A percentile compares a stretch with the other conserved stretches of the same genome.
Conservation (phyloP, 1,140 invertebrate species). For the Drosophila punjabiensis region DNA sequence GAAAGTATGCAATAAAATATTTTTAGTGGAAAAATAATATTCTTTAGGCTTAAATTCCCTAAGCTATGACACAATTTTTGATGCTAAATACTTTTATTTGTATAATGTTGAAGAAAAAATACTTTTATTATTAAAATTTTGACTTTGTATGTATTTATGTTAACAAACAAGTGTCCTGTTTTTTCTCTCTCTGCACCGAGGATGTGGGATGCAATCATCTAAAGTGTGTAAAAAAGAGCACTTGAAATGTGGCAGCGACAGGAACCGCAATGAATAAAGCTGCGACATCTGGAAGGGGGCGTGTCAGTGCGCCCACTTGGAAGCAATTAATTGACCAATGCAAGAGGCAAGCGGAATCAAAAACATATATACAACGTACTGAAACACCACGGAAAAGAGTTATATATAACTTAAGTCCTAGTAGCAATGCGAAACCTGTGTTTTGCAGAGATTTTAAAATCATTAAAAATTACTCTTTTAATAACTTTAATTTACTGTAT, state of each 20-base stretch:
- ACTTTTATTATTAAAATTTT: too few relatives aligned
- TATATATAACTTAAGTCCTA: not conserved
- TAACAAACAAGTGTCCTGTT: not conserved
- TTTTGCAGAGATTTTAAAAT: too few relatives aligned
- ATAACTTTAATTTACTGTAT: conserved; percentile 31
- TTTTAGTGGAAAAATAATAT: too few relatives aligned
- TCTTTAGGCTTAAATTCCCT: too few relatives aligned
- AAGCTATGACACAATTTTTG: too few relatives aligned
- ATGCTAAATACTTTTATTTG: too few relatives aligned
- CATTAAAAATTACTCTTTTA: not conserved
- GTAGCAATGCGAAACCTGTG: not conserved
- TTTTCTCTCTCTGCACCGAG: not conserved
- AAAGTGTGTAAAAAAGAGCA: conserved; percentile 56
- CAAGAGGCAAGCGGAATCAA: conserved; percentile 1
- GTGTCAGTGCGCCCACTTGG: conserved; percentile 46
- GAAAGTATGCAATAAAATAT: too few relatives aligned
- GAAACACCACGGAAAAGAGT: too few relatives aligned
- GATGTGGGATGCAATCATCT: conserved; percentile 65
- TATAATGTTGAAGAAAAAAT: too few relatives aligned
- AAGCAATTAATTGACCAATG: conserved; percentile 43
- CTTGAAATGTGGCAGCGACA: not conserved
- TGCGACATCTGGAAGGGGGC: conserved; percentile 26
- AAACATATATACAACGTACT: not conserved
- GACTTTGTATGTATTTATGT: not conserved
- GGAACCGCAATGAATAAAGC: conserved; percentile 51